phyloP scores from a whole-genome alignment of 2,797 vertebrate species.

The Amniataba percoides region DNA sequence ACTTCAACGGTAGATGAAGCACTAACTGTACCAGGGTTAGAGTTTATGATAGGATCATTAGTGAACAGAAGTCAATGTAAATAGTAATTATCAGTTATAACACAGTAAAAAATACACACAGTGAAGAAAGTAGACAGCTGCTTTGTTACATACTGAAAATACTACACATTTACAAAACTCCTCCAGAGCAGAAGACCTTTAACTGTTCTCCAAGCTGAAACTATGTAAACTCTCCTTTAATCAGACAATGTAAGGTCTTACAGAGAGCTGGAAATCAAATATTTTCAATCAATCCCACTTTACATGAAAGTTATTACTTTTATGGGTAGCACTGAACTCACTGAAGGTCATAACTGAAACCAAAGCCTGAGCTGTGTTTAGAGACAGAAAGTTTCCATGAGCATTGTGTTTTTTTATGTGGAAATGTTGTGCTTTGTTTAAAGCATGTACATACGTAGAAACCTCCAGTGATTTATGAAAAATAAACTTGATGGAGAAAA shows the following conservation, averaged over 20 bases:
- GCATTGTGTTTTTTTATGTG: neutral
- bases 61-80: slow-evolving; percentile 2
- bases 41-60: neutral
- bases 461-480: neutral
- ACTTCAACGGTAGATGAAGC: neutral
- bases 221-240: neutral
- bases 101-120: slow-evolving; percentile 22
- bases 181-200: neutral
- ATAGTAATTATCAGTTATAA: slow-evolving; percentile 17
- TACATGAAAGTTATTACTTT: neutral
- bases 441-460: neutral
- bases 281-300: neutral
- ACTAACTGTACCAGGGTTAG: neutral
- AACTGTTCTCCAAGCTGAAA: neutral
- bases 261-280: neutral
- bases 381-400: neutral
- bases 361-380: neutral
- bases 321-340: neutral
- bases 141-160: slow-evolving; percentile 18
- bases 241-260: neutral
- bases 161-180: neutral
- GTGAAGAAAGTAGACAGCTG: slow-evolving; percentile 5
- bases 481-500: neutral
- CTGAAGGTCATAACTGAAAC: neutral
- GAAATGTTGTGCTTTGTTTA: neutral